Conservation (phyloP, 2,888 invertebrate species). For the Apamea sordens region DNA sequence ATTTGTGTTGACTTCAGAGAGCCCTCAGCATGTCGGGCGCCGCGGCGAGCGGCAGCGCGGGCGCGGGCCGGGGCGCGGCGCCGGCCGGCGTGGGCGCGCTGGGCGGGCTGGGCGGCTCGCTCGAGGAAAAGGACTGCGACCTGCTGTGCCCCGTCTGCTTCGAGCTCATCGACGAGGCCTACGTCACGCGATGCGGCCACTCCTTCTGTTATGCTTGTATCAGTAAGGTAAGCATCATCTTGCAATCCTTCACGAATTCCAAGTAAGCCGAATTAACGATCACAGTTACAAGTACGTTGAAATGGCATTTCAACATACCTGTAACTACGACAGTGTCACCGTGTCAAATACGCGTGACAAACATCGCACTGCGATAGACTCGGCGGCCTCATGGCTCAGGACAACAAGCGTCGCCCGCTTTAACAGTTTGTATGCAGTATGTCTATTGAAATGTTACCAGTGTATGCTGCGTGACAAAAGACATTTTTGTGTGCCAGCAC, state of each 20-base stretch:
- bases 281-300: too few species aligned
- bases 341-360: too few species aligned
- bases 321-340: too few species aligned
- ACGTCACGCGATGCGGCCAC: slow-evolving; percentile 97
- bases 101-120: slow-evolving; percentile 91
- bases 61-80: slow-evolving; percentile 74
- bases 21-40: slow-evolving; percentile 66
- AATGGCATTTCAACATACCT: too few species aligned
- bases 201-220: slow-evolving; percentile 97
- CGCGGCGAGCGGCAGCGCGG: slow-evolving; percentile 78
- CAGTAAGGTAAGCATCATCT: slow-evolving; percentile 85
- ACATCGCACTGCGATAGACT: too few species aligned
- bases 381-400: neutral
- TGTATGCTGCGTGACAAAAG: neutral
- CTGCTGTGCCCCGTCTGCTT: slow-evolving; percentile 95
- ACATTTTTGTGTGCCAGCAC: neutral
- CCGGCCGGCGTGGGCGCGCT: slow-evolving; percentile 77
- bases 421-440: neutral
- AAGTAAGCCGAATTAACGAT: neutral
- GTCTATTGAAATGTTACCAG: neutral
- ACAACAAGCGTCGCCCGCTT: neutral
- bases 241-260: neutral
- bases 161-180: slow-evolving; percentile 96
- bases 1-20: neutral
- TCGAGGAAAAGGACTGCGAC: slow-evolving; percentile 92